Percentiles rank a stretch among this genome's conserved stretches.
Conservation (phyloP, 2,113 vertebrate genomes). For the Cathartes aura region DNA sequence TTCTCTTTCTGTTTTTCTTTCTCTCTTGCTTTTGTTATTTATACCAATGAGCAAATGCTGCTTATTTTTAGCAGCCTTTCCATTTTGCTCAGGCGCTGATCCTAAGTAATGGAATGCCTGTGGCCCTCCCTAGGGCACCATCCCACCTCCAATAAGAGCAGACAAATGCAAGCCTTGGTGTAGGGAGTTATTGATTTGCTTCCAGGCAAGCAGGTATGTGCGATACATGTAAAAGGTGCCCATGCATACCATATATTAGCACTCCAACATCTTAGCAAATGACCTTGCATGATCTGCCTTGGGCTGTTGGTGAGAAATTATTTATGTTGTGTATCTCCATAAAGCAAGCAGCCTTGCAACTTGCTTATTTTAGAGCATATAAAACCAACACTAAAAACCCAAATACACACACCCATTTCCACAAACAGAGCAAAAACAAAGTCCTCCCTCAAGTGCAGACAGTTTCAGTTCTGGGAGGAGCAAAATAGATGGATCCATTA, state of each 20-base stretch:
- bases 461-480: not conserved
- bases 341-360: not conserved
- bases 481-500: not conserved
- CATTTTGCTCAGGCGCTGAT: not conserved
- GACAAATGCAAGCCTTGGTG: not conserved
- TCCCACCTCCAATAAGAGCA: not conserved
- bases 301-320: not conserved
- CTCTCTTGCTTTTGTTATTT: constrained; percentile 51
- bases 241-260: not conserved
- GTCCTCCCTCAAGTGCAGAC: not conserved
- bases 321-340: not conserved
- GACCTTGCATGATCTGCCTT: not conserved
- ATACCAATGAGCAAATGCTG: constrained; percentile 60
- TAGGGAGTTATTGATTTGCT: constrained; percentile 17
- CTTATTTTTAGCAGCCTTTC: constrained; percentile 66
- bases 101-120: constrained; percentile 29
- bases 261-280: not conserved
- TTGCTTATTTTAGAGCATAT: not conserved
- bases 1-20: constrained; percentile 51
- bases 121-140: not conserved
- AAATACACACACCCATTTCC: not conserved
- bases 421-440: not conserved
- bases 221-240: not conserved
- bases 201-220: not conserved
- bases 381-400: not conserved